Evolutionary conservation across 2,888 invertebrate genomes (phyloP).

Genomic region (Caradrina clavipalpis): DNA sequence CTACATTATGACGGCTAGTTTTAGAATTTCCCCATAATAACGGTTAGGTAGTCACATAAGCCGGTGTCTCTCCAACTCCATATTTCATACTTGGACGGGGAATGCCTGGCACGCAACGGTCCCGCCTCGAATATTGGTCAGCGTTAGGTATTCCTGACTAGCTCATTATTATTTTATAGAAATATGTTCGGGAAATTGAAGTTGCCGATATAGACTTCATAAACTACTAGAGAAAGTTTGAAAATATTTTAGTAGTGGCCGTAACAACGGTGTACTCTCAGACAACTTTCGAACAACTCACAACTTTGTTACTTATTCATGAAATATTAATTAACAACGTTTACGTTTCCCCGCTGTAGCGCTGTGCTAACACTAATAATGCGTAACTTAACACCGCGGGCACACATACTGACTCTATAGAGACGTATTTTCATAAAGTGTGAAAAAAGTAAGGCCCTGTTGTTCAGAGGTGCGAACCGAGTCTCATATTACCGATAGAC

Average conservation of each 20-base stretch:
- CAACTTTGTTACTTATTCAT: conserved; percentile 34
- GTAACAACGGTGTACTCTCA: conserved; percentile 33
- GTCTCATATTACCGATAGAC: conserved; percentile 89
- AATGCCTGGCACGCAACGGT: conserved; percentile 79
- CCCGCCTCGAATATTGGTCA: conserved; percentile 79
- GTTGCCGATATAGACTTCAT: conserved; percentile 46
- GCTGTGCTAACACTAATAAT: conserved; percentile 60
- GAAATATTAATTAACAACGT: conserved; percentile 51
- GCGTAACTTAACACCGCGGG: conserved; percentile 78
- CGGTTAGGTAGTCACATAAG: conserved; percentile 70
- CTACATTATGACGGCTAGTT: conserved; percentile 63
- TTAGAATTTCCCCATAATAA: conserved; percentile 75
- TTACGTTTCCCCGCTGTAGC: conserved; percentile 46
- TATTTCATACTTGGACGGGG: conserved; percentile 80
- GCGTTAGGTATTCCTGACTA: conserved; percentile 76
- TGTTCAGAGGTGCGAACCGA: conserved; percentile 88
- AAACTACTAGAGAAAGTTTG: conserved; percentile 55
- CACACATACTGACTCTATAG: conserved; percentile 74
- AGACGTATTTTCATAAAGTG: conserved; percentile 81
- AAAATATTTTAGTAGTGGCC: conserved; percentile 58
- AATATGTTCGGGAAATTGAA: conserved; percentile 65
- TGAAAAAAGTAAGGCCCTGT: conserved; percentile 85
- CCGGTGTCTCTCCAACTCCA: conserved; percentile 73
- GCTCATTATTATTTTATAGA: conserved; percentile 83
- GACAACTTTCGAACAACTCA: conserved; percentile 47